Conservation (phyloP, 2,113 vertebrate genomes). For the Daboia siamensis region DNA sequence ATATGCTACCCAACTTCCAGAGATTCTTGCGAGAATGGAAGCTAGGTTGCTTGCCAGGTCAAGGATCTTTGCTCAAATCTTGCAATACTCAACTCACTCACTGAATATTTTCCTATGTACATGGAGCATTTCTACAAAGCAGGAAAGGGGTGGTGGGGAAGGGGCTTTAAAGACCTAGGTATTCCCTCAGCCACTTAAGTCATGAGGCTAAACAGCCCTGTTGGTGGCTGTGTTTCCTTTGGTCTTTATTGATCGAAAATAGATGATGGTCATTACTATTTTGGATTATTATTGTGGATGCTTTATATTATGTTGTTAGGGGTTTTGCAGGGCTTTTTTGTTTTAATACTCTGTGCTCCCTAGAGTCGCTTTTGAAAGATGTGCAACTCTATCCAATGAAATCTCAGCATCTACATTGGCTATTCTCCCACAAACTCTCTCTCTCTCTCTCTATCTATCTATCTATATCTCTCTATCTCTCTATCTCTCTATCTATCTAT, state of each 20-base stretch:
- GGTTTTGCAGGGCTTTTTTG: background rate
- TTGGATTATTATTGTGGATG: background rate
- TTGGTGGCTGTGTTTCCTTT: background rate
- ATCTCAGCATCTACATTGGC: background rate
- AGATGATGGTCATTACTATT: background rate
- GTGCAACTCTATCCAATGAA: background rate
- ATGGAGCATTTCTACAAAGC: background rate
- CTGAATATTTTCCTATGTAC: background rate
- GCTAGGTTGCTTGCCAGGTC: background rate
- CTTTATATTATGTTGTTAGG: background rate
- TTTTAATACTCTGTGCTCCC: background rate
- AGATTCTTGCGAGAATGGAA: background rate
- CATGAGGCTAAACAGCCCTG: background rate
- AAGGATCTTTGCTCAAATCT: background rate
- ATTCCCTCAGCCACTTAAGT: background rate
- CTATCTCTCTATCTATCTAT: no score
- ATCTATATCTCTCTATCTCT: no score
- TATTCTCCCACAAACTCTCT: background rate
- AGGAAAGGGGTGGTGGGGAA: background rate
- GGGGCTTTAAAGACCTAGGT: background rate
- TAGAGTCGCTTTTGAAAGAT: background rate
- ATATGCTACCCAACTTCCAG: background rate
- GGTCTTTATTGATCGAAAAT: background rate
- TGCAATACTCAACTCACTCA: background rate
- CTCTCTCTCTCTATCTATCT: no score